These are phyloP conservation scores for Dioctria rufipes DNA, from an alignment of 2,888 invertebrate genomes.

Conservation along the genomic window DNA sequence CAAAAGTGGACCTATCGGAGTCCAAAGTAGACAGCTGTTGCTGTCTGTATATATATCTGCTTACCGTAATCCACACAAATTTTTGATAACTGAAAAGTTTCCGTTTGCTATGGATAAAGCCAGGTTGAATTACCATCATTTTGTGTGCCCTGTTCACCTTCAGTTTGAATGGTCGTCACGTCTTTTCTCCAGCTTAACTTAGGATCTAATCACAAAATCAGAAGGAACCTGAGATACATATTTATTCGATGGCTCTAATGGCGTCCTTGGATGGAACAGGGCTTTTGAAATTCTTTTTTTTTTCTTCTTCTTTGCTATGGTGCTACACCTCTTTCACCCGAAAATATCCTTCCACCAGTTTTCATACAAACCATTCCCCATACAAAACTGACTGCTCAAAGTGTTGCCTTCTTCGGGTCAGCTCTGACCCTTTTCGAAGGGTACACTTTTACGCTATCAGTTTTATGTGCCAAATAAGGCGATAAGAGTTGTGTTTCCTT, in stretches of 20 bases:
- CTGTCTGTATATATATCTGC: not conserved
- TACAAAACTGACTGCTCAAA: not conserved
- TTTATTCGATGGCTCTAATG: constrained; percentile 55
- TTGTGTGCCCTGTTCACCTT: constrained; percentile 3
- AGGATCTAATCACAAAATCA: constrained; percentile 58
- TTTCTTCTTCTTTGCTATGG: too few relatives aligned
- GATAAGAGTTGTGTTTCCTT: constrained; percentile 58
- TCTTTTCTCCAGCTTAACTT: constrained; percentile 58
- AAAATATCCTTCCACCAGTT: not conserved
- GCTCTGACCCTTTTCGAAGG: constrained; percentile 30
- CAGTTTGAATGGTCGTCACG: constrained; percentile 56
- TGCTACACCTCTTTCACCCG: not conserved
- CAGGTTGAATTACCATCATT: not conserved
- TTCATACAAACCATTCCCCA: not conserved
- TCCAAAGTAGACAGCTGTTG: constrained; percentile 20
- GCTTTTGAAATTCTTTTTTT: constrained; percentile 15
- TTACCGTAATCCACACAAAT: constrained; percentile 8
- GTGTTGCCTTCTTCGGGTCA: not conserved
- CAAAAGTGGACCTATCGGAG: not conserved
- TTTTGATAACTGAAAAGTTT: constrained; percentile 32
- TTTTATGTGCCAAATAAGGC: constrained; percentile 58
- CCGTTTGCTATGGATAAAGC: not conserved
- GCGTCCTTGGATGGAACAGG: constrained; percentile 38
- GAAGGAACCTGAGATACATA: constrained; percentile 58
- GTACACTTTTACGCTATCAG: constrained; percentile 57